Evolutionary conservation across 1,140 invertebrate genomes (phyloP), one percentile per base, ranked within the genome.

Genomic region (Cotesia chilonis): DNA sequence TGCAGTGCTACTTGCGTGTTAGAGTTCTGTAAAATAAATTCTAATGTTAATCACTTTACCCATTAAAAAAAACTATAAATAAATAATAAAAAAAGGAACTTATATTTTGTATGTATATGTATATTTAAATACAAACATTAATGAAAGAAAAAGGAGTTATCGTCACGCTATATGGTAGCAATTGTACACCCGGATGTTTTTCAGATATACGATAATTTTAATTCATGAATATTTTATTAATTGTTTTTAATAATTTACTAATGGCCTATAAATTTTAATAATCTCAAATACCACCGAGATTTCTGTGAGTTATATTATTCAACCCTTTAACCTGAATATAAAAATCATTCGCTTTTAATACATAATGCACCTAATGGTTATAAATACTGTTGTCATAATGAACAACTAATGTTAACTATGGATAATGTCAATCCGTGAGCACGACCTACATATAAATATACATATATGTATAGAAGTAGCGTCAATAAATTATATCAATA

Each of bases 1-100:
- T 96, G 94, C 36, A 93, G 82, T 64, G 94, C 94, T 69, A 94
- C 94, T 84, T 96, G 93, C 65, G 94, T 94, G 76, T 89, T 89
- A 36, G 91, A 88, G 79, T 92, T 92, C 91, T 93, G 87, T 47
- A 88, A 89, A 72, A 86, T 55, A 74, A 74, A 81, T 74, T 55
- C 17, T 10, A 51, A 12, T 61, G 55, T 66, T 54, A 67, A 52
- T 68, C 41, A 72, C 55, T 47, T 66, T 54, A 67, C 35, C 61
- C 41, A 72, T 47, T 47, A 47, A 6, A 47, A 47, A 47, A 10
- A 47, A 10, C 6, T 6, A 47, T 47, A 47, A 47, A 47, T 47
- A 47, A 47, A 47, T 28, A 28, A 28, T 28, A 28, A 28, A 28
- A 28, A 28, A 28, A 6, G 41, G 41, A 6, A 47, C 10, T 6